phyloP scores from a whole-genome alignment of 2,888 invertebrate species.

The Callosobruchus maculatus region DNA sequence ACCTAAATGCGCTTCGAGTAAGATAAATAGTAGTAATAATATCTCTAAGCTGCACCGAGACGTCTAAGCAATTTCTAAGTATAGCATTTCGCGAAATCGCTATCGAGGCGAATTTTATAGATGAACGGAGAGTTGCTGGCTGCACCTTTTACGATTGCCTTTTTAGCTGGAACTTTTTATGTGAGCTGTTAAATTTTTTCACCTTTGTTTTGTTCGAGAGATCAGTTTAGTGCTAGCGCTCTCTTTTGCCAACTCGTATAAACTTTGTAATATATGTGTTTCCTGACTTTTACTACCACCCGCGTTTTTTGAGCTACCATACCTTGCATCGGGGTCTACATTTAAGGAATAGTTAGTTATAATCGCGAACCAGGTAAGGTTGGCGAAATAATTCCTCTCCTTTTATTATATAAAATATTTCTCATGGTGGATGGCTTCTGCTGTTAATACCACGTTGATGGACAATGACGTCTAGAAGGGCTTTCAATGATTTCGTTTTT shows the following conservation, averaged over 20 bases:
- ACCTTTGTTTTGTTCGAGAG: constrained; percentile 45
- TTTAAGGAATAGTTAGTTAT: not conserved
- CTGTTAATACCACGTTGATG: too few species aligned
- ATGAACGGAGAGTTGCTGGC: constrained; percentile 28
- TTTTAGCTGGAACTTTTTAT: constrained; percentile 43
- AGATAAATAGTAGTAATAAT: too few species aligned
- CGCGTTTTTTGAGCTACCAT: constrained; percentile 21
- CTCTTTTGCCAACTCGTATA: constrained; percentile 46
- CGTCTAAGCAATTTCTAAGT: not conserved
- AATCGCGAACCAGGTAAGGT: not conserved
- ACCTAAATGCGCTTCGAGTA: too few species aligned
- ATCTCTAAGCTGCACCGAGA: too few species aligned
- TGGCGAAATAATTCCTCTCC: too few species aligned
- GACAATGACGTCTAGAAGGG: too few species aligned
- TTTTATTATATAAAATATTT: too few species aligned
- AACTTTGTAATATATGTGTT: constrained; percentile 50
- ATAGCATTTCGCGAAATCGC: not conserved
- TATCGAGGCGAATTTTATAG: constrained; percentile 34
- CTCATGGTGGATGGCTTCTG: too few species aligned
- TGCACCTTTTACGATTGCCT: constrained; percentile 37
- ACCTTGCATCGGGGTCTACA: not conserved
- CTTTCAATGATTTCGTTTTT: too few species aligned
- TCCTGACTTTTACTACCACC: constrained; percentile 37
- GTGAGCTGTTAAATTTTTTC: constrained; percentile 45
- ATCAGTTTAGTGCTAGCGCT: constrained; percentile 44